Conservation (phyloP, 2,888 invertebrate genomes). For the Pyrgus malvae region DNA sequence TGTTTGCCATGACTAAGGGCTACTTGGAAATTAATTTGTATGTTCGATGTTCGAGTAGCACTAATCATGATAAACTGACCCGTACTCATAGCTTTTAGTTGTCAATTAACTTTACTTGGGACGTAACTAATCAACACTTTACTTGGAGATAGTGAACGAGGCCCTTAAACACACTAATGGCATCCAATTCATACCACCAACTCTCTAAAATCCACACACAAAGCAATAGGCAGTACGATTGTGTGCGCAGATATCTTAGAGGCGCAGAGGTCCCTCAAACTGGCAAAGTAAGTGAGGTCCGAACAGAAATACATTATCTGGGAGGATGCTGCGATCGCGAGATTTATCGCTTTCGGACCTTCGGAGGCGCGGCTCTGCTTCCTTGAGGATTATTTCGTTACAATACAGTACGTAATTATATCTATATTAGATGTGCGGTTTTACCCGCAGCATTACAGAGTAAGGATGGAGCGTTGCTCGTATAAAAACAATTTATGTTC, state of each 20-base stretch:
- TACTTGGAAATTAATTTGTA: too few species aligned
- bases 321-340: constrained; percentile 60
- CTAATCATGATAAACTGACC: too few species aligned
- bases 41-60: too few species aligned
- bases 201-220: constrained; percentile 43
- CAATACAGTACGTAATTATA: neutral
- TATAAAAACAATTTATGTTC: too few species aligned
- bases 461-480: too few species aligned
- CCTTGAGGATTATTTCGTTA: constrained; percentile 26
- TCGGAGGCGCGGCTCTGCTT: constrained; percentile 22
- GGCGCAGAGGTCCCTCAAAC: constrained; percentile 81
- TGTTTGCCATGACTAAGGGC: too few species aligned
- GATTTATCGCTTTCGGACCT: constrained; percentile 39
- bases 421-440: too few species aligned
- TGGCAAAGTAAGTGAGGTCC: constrained; percentile 80
- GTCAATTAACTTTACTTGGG: too few species aligned
- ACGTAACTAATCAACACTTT: too few species aligned
- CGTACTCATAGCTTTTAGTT: too few species aligned
- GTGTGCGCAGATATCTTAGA: constrained; percentile 79
- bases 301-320: constrained; percentile 81
- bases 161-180: constrained; percentile 31
- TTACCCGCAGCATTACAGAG: too few species aligned
- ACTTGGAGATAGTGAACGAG: too few species aligned
- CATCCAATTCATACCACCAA: constrained; percentile 35
- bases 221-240: constrained; percentile 62